Conservation (phyloP, 2,888 invertebrate genomes). For the Rhagium mordax region DNA sequence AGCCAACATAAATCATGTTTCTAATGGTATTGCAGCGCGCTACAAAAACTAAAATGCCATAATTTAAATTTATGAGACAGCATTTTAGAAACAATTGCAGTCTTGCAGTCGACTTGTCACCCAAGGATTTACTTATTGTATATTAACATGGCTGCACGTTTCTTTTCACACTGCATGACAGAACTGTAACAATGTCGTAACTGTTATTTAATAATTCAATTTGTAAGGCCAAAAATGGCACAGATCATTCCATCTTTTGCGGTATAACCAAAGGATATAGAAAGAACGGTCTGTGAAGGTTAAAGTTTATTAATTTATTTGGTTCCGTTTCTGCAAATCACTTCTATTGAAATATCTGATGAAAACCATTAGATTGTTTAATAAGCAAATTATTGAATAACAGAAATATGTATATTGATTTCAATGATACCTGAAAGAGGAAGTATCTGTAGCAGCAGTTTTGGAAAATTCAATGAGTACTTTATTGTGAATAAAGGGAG, state of each 20-base stretch:
- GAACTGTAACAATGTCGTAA: background rate
- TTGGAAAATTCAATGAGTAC: too few species aligned
- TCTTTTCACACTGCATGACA: background rate
- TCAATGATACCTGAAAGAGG: too few species aligned
- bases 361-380: too few species aligned
- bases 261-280: background rate
- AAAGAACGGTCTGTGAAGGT: background rate
- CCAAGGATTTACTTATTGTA: slow-evolving; percentile 12
- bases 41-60: background rate
- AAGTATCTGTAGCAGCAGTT: too few species aligned
- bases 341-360: background rate
- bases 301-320: background rate
- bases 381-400: too few species aligned
- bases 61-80: slow-evolving; percentile 12
- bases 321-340: background rate
- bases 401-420: too few species aligned
- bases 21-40: background rate
- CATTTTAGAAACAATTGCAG: slow-evolving; percentile 7
- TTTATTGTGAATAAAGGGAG: too few species aligned
- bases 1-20: slow-evolving; percentile 14
- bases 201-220: background rate
- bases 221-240: background rate
- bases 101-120: slow-evolving; percentile 3
- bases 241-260: background rate
- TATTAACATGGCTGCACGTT: background rate